Evolutionary conservation across 2,797 vertebrate species (phyloP).

Genomic region (Aphelocoma californica): DNA sequence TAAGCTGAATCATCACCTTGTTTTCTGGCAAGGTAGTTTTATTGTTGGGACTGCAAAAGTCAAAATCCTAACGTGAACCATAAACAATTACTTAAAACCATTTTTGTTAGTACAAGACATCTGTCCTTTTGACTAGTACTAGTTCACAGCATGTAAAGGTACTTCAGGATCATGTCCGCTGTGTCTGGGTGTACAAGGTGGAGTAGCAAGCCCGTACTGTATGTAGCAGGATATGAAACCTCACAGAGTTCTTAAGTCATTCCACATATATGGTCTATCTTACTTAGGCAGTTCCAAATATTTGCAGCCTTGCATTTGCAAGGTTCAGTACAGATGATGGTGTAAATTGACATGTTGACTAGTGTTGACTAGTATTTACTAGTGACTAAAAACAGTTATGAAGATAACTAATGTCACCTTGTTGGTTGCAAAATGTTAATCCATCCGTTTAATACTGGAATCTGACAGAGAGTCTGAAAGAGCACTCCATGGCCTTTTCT

Average conservation of each 20-base stretch:
- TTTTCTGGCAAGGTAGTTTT: background rate
- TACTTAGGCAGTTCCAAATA: background rate
- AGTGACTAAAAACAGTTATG: background rate
- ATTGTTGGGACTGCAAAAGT: background rate
- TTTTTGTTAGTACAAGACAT: background rate
- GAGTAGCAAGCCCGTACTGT: background rate
- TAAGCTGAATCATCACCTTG: background rate
- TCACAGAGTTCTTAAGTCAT: background rate
- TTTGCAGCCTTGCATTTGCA: background rate
- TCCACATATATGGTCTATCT: background rate
- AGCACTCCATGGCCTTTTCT: background rate
- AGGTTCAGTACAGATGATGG: background rate
- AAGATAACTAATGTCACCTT: conserved; percentile 14
- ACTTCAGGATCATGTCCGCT: background rate
- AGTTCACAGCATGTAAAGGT: background rate
- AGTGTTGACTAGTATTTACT: background rate
- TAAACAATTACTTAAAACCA: background rate
- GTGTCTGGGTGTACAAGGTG: background rate
- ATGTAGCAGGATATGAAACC: background rate
- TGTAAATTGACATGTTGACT: conserved; percentile 8
- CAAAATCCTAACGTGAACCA: background rate
- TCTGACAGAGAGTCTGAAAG: background rate
- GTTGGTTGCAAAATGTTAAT: conserved; percentile 22
- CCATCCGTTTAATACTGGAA: conserved; percentile 9
- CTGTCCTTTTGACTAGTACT: background rate